Conservation (phyloP, 2,797 vertebrate genomes). For the Macroramphosus scolopax region DNA sequence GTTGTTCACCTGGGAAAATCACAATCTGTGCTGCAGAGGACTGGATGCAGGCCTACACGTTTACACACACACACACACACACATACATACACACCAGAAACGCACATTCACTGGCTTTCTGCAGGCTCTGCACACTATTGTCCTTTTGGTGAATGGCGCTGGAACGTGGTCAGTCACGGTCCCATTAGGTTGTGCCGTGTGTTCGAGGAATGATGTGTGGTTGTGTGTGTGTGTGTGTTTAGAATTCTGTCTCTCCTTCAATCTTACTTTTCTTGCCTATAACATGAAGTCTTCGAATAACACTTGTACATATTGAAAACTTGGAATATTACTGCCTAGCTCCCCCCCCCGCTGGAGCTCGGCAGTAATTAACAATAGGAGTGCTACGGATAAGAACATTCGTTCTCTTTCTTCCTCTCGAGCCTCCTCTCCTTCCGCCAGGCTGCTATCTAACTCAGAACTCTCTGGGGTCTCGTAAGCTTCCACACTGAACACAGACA, state of each 20-base stretch:
- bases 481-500: constrained; percentile 53
- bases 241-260: constrained; percentile 11
- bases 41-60: constrained; percentile 19
- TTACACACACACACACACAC: constrained; percentile 13
- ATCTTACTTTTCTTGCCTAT: neutral
- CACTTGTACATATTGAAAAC: neutral
- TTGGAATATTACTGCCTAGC: constrained; percentile 10
- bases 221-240: constrained; percentile 22
- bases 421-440: constrained; percentile 36
- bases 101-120: constrained; percentile 61
- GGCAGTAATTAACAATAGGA: constrained; percentile 46
- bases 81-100: constrained; percentile 10
- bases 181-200: constrained; percentile 55
- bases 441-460: too few species aligned
- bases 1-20: constrained; percentile 78
- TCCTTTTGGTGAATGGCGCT: constrained; percentile 62
- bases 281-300: neutral
- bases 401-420: constrained; percentile 28
- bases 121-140: constrained; percentile 72
- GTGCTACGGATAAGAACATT: constrained; percentile 32
- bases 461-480: constrained; percentile 64
- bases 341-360: constrained; percentile 25
- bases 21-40: constrained; percentile 69
- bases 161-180: constrained; percentile 74
- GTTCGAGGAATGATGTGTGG: constrained; percentile 41